Percentiles rank a stretch among this genome's conserved stretches.
Conservation (phyloP, 2,113 vertebrate species). For the Lota lota region DNA sequence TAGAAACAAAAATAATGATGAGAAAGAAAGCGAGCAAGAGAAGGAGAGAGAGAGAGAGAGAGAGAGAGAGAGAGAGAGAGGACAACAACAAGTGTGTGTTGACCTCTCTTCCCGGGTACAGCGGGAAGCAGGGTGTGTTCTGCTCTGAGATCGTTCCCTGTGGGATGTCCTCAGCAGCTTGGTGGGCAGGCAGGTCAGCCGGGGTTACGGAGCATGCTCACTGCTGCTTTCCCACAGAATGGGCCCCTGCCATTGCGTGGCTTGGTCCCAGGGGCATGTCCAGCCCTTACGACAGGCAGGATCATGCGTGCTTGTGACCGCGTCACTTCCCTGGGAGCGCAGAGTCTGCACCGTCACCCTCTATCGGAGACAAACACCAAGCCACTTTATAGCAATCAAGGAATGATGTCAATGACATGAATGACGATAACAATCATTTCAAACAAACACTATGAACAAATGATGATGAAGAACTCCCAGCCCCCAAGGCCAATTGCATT, state of each 20-base stretch:
- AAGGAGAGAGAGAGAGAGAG: neutral
- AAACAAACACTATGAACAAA: too few species aligned
- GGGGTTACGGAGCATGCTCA: conserved; percentile 65
- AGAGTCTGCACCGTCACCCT: conserved; percentile 6
- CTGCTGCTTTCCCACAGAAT: conserved; percentile 70
- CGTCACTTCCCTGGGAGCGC: conserved; percentile 35
- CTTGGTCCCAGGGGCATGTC: conserved; percentile 8
- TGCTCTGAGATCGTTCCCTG: conserved; percentile 35
- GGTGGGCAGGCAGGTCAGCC: conserved; percentile 40
- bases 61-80: neutral
- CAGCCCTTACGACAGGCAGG: conserved; percentile 34
- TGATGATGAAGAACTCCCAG: too few species aligned
- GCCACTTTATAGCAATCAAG: too few species aligned
- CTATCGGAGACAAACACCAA: neutral
- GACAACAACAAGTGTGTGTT: conserved; percentile 5
- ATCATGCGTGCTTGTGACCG: conserved; percentile 49
- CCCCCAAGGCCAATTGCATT: too few species aligned
- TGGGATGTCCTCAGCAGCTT: conserved; percentile 47
- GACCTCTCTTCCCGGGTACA: conserved; percentile 40
- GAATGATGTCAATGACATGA: too few species aligned
- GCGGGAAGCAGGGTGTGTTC: conserved; percentile 39
- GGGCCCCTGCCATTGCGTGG: conserved; percentile 48
- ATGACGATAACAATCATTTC: too few species aligned
- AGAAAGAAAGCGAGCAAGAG: conserved; percentile 5
- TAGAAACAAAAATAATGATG: neutral